Evolutionary conservation across 1,140 invertebrate genomes (phyloP), one percentile per base, ranked within the genome.

Genomic region (Rhopalosiphum padi): DNA sequence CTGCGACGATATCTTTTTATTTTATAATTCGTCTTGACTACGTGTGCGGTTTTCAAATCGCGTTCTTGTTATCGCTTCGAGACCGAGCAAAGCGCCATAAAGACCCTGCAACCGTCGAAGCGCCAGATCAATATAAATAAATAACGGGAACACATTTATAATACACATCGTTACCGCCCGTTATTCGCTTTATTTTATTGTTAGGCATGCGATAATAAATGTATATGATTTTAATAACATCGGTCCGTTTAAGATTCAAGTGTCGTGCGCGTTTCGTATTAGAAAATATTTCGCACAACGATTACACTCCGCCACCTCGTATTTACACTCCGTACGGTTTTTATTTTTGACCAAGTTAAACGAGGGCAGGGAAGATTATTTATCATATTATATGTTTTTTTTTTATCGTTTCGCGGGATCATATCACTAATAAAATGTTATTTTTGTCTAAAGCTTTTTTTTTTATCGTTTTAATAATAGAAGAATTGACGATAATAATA

Each of bases 1-100:
- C 25, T 11, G n/a, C 25, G 4, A 43, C 11, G 83, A 86, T 86
- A 43, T 43, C 83, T 83, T 83, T 83, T 83, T 83, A 82, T 82
- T 35, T 82, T 35, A 51, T 51, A 88, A 90, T 55, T 90, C 51
- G 51, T 55, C 35, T 35, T 25, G 83, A 77, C 60, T 77, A 90
- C 88, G 88, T 90, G 88, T 41, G 51, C 51, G 35, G 88, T 30
- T 90, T 90, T 25, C 53, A 30, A 90, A 90, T 90, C n/a, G 88
- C n/a, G 15, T 60, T 21, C 87, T 30, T 43, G 35, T 60, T 90
- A 60, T 90, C 88, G 88, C 35, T 53, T 15, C 51, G 88, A 60
- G 9, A 90, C 51, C n/a, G 35, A 51, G 25, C 53, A 25, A 23
- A 22, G 48, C 48, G 7, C 8, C 9, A 23, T n/a, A 30, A 21